Base-by-base conservation (phyloP, 2,888 invertebrate genomes). In the Keiferia lycopersicella region DNA sequence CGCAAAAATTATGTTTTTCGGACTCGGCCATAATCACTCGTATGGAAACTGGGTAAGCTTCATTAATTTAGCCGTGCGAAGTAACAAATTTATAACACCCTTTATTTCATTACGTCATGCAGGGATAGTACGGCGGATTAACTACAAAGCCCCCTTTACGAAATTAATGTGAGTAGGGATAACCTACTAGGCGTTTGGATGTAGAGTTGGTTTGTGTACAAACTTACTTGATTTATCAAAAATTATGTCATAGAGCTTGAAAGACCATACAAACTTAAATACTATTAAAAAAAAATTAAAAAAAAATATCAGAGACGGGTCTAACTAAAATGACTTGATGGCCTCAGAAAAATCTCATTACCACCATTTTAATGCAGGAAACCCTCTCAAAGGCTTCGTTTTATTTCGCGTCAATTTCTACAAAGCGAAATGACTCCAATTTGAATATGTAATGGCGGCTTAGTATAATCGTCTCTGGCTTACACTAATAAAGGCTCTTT, bases 1-100 rank as follows among this genome's bases (percentile, higher is more conserved):
- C 82, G 86, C 91, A 91, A 91, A 91, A 91, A 91, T 91, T 91
- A 91, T 91, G 91, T 88, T 89, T 91, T 91, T 90, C 88, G 91
- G 90, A 84, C 87, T 76, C 78, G 71, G 69, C 69, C 45, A 50
- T 79, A 84, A 73, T 81, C 78, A 82, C 77, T 86, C 81, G 83
- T 69, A 66, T 79, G 88, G 83, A 91, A 91, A 83, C 73, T 50
- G 62, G 50, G 62, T 56, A 62, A 58, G 67, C 69, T 67, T 73
- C 66, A 70, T 69, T 70, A 67, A 71, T 66, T 67, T 68, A 26
- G 22, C 22, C 14, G 51, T 53, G 51, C 22, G 20, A 53, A 22
- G 20, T 53, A 2, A 53, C 61, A 14, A 53, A 53, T 53, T 53
- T 53, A 53, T 53, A 53, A 67, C 69, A 69, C 68, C 67, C 68